Evolutionary conservation across 1,140 invertebrate species (phyloP).

Genomic region (Belonocnema kinseyi): DNA sequence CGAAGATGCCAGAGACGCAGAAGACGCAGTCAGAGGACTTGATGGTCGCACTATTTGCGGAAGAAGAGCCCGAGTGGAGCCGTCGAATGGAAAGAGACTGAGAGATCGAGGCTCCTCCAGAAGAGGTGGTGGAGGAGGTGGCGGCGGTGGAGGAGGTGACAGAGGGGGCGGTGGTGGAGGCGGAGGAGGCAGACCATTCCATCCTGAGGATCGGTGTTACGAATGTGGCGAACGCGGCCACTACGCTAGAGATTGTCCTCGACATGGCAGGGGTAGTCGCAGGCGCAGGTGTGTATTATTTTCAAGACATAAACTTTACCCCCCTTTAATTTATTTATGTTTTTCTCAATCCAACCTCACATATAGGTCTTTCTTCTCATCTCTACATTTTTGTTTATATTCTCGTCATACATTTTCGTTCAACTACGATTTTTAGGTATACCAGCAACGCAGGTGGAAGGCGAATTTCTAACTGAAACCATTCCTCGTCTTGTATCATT

Average conservation of each 20-base stretch:
- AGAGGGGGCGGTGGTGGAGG: constrained; percentile 1
- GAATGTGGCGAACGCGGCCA: constrained; percentile 94
- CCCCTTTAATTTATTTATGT: not conserved
- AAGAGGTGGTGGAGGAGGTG: constrained; percentile 73
- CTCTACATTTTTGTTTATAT: not conserved
- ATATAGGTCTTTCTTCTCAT: not conserved
- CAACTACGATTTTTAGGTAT: not conserved
- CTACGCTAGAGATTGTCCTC: constrained; percentile 91
- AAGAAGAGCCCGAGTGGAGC: constrained; percentile 91
- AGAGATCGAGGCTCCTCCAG: constrained; percentile 71
- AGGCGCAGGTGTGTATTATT: constrained; percentile 76
- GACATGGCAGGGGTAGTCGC: constrained; percentile 76
- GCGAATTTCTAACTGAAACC: too few relatives aligned
- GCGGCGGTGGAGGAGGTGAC: constrained; percentile 39
- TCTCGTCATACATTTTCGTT: not conserved
- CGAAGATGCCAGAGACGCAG: constrained; percentile 92
- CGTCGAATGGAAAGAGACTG: constrained; percentile 88
- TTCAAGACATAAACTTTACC: not conserved
- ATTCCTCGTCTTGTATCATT: too few relatives aligned
- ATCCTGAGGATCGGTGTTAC: constrained; percentile 92
- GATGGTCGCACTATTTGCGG: constrained; percentile 91
- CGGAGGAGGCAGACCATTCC: constrained; percentile 79
- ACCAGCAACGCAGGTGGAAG: too few relatives aligned
- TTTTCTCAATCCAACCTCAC: not conserved
- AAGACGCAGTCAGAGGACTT: constrained; percentile 89